phyloP scores from a whole-genome alignment of 92 coral and sea anemone genomes.

The Bergia puertoricense region DNA sequence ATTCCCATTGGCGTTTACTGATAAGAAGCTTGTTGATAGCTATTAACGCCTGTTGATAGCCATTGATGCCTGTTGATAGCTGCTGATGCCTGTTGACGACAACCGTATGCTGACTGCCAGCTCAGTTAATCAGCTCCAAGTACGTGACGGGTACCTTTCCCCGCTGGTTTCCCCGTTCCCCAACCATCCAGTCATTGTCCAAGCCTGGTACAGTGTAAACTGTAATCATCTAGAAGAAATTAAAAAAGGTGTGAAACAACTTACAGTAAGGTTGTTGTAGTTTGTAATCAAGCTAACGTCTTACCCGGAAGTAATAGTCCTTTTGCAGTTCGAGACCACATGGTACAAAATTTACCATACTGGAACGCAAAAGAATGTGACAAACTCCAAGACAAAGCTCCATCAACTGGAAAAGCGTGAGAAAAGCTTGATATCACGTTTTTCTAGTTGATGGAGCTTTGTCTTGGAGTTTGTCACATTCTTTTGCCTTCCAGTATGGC shows the following conservation, averaged over 20 bases:
- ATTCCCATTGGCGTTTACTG: neutral
- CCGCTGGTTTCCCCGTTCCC: slow-evolving; percentile 87
- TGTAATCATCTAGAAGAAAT: slow-evolving; percentile 67
- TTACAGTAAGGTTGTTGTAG: too few relatives aligned
- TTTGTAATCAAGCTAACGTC: too few relatives aligned
- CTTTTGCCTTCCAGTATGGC: too few relatives aligned
- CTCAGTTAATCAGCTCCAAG: slow-evolving; percentile 60
- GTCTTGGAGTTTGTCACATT: too few relatives aligned
- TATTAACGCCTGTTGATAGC: neutral
- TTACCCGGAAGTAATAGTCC: too few relatives aligned
- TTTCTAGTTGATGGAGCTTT: too few relatives aligned
- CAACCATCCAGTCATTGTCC: slow-evolving; percentile 99
- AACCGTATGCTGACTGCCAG: neutral
- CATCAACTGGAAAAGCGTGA: too few relatives aligned
- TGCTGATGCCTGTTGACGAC: neutral
- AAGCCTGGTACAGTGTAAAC: slow-evolving; percentile 86
- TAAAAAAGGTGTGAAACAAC: neutral
- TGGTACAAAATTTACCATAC: too few relatives aligned
- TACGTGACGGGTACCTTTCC: slow-evolving; percentile 94
- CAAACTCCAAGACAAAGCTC: too few relatives aligned
- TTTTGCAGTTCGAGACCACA: too few relatives aligned
- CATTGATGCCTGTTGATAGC: neutral
- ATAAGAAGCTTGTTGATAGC: neutral
- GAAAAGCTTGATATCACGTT: too few relatives aligned
- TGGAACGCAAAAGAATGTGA: too few relatives aligned